Evolutionary conservation across 2,797 vertebrate species (phyloP).

Genomic region (Darevskia mixta): DNA sequence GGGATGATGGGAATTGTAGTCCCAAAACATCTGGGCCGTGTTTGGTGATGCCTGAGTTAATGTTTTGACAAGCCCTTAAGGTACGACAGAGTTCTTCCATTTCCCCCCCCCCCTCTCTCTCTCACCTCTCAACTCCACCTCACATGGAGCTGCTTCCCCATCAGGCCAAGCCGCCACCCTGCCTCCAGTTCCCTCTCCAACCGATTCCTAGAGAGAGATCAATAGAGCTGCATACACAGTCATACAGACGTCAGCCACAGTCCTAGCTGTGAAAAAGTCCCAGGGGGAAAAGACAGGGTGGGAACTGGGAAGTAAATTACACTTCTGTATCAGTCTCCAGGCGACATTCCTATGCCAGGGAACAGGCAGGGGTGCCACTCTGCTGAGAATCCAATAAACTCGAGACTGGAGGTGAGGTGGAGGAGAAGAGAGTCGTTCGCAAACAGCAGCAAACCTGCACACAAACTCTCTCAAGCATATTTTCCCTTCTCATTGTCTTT

Average conservation of each 20-base stretch:
- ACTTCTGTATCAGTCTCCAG: background rate
- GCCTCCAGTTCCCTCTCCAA: background rate
- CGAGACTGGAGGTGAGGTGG: background rate
- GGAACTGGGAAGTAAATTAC: background rate
- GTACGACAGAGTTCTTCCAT: background rate
- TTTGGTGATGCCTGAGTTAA: background rate
- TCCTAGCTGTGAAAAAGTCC: conserved; percentile 1
- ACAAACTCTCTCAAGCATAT: background rate
- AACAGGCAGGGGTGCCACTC: background rate
- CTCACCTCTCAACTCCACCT: too few relatives aligned
- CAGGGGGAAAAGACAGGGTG: background rate
- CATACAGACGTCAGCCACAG: background rate
- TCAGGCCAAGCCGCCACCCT: background rate
- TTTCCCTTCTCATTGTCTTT: background rate
- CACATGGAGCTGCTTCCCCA: background rate
- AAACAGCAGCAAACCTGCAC: background rate
- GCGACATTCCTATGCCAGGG: background rate
- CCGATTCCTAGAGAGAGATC: conserved; percentile 1
- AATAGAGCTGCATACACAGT: background rate
- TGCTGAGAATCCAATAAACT: background rate
- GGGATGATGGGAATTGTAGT: too few relatives aligned
- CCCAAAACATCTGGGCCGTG: too few relatives aligned
- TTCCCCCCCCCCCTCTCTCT: too few relatives aligned
- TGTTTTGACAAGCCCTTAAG: background rate
- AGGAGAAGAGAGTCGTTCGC: background rate